Percentiles rank a stretch among this genome's conserved stretches.
Evolutionary conservation across 2,113 vertebrate species (phyloP).

Genomic region (Lontra canadensis): DNA sequence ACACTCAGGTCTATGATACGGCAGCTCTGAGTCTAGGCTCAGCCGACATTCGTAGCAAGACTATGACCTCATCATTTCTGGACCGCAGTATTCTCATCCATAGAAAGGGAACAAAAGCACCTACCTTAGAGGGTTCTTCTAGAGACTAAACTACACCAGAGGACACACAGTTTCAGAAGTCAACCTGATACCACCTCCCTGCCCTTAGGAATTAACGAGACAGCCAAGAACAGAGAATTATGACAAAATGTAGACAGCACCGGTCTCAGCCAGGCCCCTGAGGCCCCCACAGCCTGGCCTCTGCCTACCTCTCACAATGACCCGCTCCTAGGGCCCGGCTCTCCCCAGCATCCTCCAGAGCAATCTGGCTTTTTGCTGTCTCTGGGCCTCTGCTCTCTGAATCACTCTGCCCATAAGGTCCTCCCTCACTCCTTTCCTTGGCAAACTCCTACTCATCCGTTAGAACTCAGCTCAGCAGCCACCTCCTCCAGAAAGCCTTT

Average conservation of each 20-base stretch:
- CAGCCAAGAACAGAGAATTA: background rate
- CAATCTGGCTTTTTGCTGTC: background rate
- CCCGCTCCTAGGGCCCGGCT: background rate
- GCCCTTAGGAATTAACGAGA: background rate
- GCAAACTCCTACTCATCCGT: slow-evolving; percentile 10
- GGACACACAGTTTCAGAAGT: background rate
- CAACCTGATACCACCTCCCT: background rate
- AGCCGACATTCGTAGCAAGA: background rate
- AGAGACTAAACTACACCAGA: background rate
- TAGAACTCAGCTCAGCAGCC: background rate
- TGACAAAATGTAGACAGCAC: background rate
- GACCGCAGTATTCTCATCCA: background rate
- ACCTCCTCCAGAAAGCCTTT: slow-evolving; percentile 35
- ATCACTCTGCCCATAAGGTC: background rate
- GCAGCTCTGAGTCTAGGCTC: background rate
- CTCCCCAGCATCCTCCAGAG: background rate
- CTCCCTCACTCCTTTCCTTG: background rate
- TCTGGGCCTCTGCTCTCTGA: background rate
- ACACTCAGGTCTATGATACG: background rate
- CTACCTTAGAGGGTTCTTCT: background rate
- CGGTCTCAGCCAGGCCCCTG: background rate
- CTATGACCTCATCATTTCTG: background rate
- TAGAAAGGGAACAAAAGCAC: background rate
- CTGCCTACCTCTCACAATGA: background rate
- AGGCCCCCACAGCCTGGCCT: background rate